Conservation (phyloP, 2,888 invertebrate species). For the Meiosimyza platycephala region DNA sequence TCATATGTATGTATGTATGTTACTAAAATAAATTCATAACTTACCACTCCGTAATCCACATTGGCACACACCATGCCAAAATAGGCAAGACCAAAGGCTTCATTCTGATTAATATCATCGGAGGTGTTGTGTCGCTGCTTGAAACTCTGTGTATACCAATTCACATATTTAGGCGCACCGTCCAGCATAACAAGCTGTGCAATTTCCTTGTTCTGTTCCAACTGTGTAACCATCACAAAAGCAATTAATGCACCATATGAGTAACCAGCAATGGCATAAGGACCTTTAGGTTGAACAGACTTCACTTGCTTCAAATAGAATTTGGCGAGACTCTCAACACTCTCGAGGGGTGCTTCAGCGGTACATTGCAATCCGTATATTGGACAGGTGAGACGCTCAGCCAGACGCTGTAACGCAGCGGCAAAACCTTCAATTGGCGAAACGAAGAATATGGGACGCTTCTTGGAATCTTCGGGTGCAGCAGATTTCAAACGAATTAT, state of each 20-base stretch:
- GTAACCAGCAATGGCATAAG: constrained; percentile 92
- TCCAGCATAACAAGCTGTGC: constrained; percentile 80
- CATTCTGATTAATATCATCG: constrained; percentile 71
- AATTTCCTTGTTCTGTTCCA: constrained; percentile 72
- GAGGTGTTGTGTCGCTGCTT: constrained; percentile 67
- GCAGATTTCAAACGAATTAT: constrained; percentile 76
- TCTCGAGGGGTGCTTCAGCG: constrained; percentile 77
- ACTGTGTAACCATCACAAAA: constrained; percentile 91
- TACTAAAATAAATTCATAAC: constrained; percentile 38
- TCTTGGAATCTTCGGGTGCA: constrained; percentile 59
- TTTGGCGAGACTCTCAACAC: constrained; percentile 78
- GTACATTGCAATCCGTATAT: constrained; percentile 94
- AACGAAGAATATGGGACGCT: constrained; percentile 74
- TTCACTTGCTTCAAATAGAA: constrained; percentile 81
- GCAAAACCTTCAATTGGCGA: constrained; percentile 93
- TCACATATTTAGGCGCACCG: constrained; percentile 87
- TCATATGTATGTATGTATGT: not conserved
- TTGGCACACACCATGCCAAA: constrained; percentile 85
- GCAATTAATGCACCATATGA: constrained; percentile 96
- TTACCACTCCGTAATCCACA: constrained; percentile 78
- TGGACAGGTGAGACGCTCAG: constrained; percentile 77
- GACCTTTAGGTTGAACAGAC: constrained; percentile 81
- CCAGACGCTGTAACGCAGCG: constrained; percentile 77
- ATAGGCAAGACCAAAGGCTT: constrained; percentile 82
- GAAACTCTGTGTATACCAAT: constrained; percentile 77